Evolutionary conservation across 2,113 vertebrate genomes (phyloP).

Genomic region (Gambusia holbrooki): DNA sequence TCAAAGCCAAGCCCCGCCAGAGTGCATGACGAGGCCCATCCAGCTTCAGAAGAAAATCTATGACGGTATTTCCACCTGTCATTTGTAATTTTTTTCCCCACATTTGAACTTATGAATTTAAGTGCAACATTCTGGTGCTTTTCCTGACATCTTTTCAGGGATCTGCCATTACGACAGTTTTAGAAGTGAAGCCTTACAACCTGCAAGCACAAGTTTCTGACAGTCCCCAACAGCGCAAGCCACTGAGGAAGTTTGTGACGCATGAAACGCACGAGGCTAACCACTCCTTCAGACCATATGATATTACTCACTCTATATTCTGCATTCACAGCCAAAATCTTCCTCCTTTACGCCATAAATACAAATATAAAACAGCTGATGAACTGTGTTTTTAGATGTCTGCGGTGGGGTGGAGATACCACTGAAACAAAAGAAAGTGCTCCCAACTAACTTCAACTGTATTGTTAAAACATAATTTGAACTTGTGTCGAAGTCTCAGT

Average conservation of each 20-base stretch:
- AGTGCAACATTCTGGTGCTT: neutral
- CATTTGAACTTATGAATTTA: neutral
- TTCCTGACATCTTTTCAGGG: slow-evolving; percentile 7
- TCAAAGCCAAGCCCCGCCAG: neutral
- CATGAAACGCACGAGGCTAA: slow-evolving; percentile 11
- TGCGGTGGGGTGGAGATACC: neutral
- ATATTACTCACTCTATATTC: slow-evolving; percentile 10
- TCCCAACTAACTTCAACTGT: slow-evolving; percentile 8
- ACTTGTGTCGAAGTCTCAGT: neutral
- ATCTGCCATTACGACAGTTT: neutral
- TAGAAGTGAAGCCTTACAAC: slow-evolving; percentile 8
- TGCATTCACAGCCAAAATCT: slow-evolving; percentile 25
- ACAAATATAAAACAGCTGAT: neutral
- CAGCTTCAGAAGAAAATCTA: neutral
- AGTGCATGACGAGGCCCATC: neutral
- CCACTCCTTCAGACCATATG: slow-evolving; percentile 32
- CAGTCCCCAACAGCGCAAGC: slow-evolving; percentile 33
- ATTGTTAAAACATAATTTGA: slow-evolving; percentile 10
- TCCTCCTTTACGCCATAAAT: neutral
- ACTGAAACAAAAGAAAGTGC: slow-evolving; percentile 19
- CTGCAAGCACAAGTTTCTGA: slow-evolving; percentile 41
- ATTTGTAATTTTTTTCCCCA: neutral
- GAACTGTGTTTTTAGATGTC: neutral
- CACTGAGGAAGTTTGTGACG: neutral
- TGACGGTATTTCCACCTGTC: neutral